These are phyloP conservation scores for Quadroppia sp. DNA, from an alignment of 2,888 invertebrate species.

Conservation along the genomic window DNA sequence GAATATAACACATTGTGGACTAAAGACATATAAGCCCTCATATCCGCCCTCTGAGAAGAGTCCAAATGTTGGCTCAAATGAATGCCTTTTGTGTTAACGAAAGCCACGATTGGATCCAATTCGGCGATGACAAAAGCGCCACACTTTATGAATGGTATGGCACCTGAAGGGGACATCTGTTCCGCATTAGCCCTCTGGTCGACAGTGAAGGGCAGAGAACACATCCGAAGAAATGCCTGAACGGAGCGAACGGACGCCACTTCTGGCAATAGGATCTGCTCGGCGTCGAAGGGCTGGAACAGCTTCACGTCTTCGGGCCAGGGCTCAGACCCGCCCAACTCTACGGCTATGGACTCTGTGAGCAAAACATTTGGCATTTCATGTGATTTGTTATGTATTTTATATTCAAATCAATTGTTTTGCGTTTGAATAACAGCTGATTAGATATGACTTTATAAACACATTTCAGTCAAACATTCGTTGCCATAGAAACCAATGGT, in stretches of 20 bases:
- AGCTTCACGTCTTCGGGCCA: conserved; percentile 84
- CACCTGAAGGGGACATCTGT: conserved; percentile 85
- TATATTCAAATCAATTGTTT: neutral
- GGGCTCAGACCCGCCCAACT: conserved; percentile 60
- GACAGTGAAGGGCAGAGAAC: conserved; percentile 73
- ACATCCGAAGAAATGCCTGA: conserved; percentile 89
- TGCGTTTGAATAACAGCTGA: neutral
- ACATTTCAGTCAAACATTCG: neutral
- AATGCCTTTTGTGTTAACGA: conserved; percentile 77
- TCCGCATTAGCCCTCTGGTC: conserved; percentile 86
- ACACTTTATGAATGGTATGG: conserved; percentile 85
- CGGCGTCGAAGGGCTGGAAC: conserved; percentile 84
- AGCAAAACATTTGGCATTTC: conserved; percentile 45
- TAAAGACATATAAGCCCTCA: conserved; percentile 87
- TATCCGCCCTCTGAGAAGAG: conserved; percentile 75
- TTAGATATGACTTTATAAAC: conserved; percentile 8
- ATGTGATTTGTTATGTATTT: neutral
- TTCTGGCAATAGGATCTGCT: conserved; percentile 88
- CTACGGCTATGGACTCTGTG: conserved; percentile 44
- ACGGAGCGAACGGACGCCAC: conserved; percentile 77
- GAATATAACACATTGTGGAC: conserved; percentile 80
- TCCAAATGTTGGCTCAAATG: conserved; percentile 68
- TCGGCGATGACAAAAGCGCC: conserved; percentile 85
- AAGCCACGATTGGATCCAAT: conserved; percentile 83
- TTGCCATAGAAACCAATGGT: neutral